phyloP scores from a whole-genome alignment of 2,888 invertebrate species.

The Drosophila rubida region DNA sequence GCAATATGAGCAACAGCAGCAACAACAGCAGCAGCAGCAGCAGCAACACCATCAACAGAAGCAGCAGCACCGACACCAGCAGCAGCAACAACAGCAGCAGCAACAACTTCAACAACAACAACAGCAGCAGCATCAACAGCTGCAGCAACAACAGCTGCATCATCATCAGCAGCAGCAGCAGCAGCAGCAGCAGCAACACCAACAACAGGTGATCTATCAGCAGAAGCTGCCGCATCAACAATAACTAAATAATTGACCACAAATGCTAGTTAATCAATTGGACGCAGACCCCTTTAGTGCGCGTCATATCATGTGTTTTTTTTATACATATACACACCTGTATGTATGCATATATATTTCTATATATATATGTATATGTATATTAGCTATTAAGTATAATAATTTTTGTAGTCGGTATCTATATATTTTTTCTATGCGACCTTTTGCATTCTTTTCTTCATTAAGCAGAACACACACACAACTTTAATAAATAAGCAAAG shows the following conservation, averaged over 20 bases:
- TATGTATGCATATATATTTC: too few species aligned
- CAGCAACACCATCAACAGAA: conserved; percentile 10
- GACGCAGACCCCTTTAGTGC: neutral
- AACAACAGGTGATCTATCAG: conserved; percentile 14
- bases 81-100: neutral
- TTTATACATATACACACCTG: neutral
- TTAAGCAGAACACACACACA: neutral
- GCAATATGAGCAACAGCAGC: conserved; percentile 50
- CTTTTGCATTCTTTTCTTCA: neutral
- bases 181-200: neutral
- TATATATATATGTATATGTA: too few species aligned
- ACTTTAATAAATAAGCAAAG: conserved; percentile 16
- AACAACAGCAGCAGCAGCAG: conserved; percentile 36
- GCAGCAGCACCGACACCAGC: neutral
- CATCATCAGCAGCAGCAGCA: conserved; percentile 5
- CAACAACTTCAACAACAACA: too few species aligned
- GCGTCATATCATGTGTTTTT: neutral
- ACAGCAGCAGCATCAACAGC: conserved; percentile 1
- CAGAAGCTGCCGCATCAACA: conserved; percentile 16
- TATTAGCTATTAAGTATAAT: neutral
- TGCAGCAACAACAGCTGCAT: conserved; percentile 2
- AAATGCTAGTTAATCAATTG: neutral
- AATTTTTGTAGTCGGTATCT: neutral
- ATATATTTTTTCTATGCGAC: neutral
- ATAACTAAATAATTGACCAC: neutral